A percentile compares a stretch with the other conserved stretches of the same genome.
Evolutionary conservation across 2,113 vertebrate genomes (phyloP).

Genomic region (Anser brachyrhynchus): DNA sequence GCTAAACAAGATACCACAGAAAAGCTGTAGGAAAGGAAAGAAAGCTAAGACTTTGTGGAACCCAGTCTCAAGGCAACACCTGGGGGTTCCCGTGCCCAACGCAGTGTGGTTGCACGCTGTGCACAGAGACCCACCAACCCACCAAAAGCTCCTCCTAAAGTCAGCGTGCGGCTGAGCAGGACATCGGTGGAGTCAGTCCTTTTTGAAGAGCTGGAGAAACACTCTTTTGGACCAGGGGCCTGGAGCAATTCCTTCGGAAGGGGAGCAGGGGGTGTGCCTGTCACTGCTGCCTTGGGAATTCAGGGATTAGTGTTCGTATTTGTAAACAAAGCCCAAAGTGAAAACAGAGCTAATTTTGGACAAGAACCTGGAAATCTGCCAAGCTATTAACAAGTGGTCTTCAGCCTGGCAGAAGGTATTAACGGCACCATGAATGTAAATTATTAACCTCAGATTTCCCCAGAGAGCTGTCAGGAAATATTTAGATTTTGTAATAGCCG

Average conservation of each 20-base stretch:
- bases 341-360: neutral
- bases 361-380: slow-evolving; percentile 24
- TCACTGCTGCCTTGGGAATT: neutral
- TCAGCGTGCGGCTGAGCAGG: neutral
- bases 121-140: neutral
- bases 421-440: slow-evolving; percentile 19
- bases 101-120: accelerated
- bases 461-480: slow-evolving; percentile 10
- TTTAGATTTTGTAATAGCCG: neutral
- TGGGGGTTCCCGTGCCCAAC: accelerated
- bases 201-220: neutral
- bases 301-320: neutral
- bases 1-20: neutral
- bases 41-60: neutral
- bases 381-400: slow-evolving; percentile 44
- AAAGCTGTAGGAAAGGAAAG: neutral
- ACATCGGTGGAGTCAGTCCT: neutral
- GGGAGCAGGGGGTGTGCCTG: neutral
- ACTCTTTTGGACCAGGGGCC: neutral
- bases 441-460: slow-evolving; percentile 22
- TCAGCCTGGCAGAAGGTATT: slow-evolving; percentile 30
- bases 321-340: neutral
- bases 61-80: neutral
- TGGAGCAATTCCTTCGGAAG: neutral
- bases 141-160: neutral